These are phyloP conservation scores for Aegotheles bennettii DNA, from an alignment of 2,113 vertebrate genomes.

Conservation along the genomic window DNA sequence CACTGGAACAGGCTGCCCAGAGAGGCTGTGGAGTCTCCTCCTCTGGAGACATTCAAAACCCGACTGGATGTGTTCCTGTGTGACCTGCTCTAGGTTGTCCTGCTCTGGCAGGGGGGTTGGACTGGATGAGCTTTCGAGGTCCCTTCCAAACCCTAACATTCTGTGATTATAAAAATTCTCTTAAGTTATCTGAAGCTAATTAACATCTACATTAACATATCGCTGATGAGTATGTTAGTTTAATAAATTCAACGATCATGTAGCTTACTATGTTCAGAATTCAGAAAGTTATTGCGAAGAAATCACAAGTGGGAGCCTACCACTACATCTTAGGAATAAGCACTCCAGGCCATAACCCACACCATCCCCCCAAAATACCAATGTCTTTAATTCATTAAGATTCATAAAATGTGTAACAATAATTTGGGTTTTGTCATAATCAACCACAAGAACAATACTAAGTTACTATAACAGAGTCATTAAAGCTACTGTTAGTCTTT, in stretches of 20 bases:
- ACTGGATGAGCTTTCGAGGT: too few relatives aligned
- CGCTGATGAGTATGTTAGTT: not conserved
- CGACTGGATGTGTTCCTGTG: too few relatives aligned
- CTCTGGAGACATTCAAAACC: too few relatives aligned
- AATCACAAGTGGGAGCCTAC: not conserved
- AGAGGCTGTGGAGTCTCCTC: too few relatives aligned
- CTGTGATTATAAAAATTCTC: not conserved
- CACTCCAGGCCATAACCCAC: not conserved
- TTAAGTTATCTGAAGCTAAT: not conserved
- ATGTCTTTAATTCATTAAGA: not conserved
- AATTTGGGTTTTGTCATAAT: too few relatives aligned
- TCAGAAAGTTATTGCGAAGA: not conserved
- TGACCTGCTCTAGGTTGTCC: too few relatives aligned
- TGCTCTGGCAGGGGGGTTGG: too few relatives aligned
- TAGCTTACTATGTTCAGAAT: too few relatives aligned
- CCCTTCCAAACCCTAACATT: too few relatives aligned
- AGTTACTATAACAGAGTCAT: not conserved
- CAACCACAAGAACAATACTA: not conserved
- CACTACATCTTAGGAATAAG: not conserved
- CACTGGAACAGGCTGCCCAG: too few relatives aligned
- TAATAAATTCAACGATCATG: too few relatives aligned
- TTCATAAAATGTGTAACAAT: not conserved
- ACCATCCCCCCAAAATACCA: not conserved
- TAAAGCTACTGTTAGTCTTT: not conserved
- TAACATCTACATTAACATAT: not conserved